phyloP scores from a whole-genome alignment of 2,888 invertebrate species.

The Pteria penguin region DNA sequence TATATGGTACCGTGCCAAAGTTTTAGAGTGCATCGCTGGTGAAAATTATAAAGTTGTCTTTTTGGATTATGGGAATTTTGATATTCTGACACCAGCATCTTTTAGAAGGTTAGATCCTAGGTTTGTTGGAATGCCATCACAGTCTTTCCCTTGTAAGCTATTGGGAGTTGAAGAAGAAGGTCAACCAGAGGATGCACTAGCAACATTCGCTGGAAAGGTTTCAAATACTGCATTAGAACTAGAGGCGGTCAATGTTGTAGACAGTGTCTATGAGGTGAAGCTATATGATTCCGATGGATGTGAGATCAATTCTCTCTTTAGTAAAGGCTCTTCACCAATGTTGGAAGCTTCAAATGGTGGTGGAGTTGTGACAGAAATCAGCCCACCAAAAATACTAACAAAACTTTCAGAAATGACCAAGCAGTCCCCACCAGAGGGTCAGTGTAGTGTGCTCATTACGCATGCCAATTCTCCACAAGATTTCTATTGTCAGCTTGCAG shows the following conservation, averaged over 20 bases:
- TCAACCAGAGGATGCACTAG: slow-evolving; percentile 28
- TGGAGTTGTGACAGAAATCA: neutral
- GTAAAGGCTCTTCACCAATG: neutral
- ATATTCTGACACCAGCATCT: slow-evolving; percentile 41
- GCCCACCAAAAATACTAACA: neutral
- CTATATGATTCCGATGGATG: slow-evolving; percentile 38
- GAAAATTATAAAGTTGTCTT: slow-evolving; percentile 62
- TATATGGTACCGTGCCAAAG: slow-evolving; percentile 69
- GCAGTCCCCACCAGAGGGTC: slow-evolving; percentile 30
- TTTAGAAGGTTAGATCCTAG: slow-evolving; percentile 47
- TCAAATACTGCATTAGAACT: slow-evolving; percentile 22
- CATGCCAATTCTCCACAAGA: slow-evolving; percentile 48
- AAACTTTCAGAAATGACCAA: slow-evolving; percentile 31
- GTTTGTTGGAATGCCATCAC: slow-evolving; percentile 53
- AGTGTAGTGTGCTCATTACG: slow-evolving; percentile 50
- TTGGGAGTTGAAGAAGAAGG: slow-evolving; percentile 12
- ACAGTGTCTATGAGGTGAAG: slow-evolving; percentile 50
- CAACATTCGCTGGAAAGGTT: slow-evolving; percentile 4
- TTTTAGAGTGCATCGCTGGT: slow-evolving; percentile 50
- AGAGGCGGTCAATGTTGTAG: slow-evolving; percentile 31
- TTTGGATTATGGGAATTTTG: slow-evolving; percentile 76
- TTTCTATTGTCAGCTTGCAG: slow-evolving; percentile 53
- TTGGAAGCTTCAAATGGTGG: neutral
- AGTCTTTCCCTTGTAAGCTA: slow-evolving; percentile 55
- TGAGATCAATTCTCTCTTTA: slow-evolving; percentile 39